A percentile compares a stretch with the other conserved stretches of the same genome.
Evolutionary conservation across 1,140 invertebrate species (phyloP).

Genomic region (Caerostris extrusa): DNA sequence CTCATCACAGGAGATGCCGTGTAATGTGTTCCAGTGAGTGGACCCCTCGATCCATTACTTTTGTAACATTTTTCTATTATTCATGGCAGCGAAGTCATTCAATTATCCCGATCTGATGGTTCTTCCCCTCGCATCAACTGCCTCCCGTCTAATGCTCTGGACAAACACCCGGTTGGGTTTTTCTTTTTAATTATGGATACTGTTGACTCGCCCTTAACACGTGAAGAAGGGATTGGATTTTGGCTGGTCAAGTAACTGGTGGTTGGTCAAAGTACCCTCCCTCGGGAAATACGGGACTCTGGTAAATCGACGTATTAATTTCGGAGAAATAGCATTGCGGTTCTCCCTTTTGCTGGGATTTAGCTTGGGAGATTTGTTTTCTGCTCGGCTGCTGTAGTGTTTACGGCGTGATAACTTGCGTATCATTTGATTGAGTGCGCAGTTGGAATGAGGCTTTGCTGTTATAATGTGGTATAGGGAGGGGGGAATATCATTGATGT

Average conservation of each 20-base stretch:
- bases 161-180: slow-evolving; percentile 68
- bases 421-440: not conserved
- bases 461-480: not conserved
- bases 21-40: slow-evolving; percentile 46
- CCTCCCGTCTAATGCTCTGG: slow-evolving; percentile 68
- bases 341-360: not conserved
- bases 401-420: not conserved
- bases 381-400: not conserved
- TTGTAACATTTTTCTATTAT: slow-evolving; percentile 74
- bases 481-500: not conserved
- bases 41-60: slow-evolving; percentile 67
- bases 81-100: slow-evolving; percentile 72
- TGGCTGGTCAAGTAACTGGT: slow-evolving; percentile 72
- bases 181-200: slow-evolving; percentile 72
- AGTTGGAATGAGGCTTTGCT: not conserved
- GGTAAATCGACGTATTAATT: slow-evolving; percentile 55
- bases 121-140: not conserved
- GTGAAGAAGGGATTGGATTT: slow-evolving; percentile 48
- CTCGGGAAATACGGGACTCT: not conserved
- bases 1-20: not conserved
- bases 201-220: slow-evolving; percentile 74
- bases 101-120: slow-evolving; percentile 68
- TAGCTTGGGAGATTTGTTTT: slow-evolving; percentile 14
- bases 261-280: slow-evolving; percentile 58
- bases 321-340: not conserved